A percentile compares a stretch with the other conserved stretches of the same genome.
These are phyloP conservation scores for Intellagama lesueurii DNA, from an alignment of 2,797 vertebrate species.

Conservation along the genomic window DNA sequence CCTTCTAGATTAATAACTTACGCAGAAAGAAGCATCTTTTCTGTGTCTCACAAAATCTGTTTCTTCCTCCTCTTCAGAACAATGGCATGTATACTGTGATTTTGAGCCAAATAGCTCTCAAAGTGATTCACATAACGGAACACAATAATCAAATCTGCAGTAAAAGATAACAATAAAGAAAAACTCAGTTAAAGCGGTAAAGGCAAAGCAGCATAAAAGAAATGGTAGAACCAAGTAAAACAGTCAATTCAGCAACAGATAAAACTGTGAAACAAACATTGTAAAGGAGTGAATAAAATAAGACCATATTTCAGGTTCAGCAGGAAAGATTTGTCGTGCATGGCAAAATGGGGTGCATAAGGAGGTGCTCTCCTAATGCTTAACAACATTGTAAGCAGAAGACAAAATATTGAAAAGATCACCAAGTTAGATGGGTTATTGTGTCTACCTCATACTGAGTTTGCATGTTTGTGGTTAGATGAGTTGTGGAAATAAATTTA, in stretches of 20 bases:
- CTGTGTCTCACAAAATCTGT: background rate
- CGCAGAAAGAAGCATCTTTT: background rate
- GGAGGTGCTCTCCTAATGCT: too few relatives aligned
- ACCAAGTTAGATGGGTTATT: background rate
- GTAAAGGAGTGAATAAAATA: background rate
- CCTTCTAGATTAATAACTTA: background rate
- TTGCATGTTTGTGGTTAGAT: too few relatives aligned
- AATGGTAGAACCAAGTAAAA: background rate
- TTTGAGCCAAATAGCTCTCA: background rate
- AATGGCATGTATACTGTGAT: background rate
- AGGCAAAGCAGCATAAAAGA: background rate
- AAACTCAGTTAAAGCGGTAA: background rate
- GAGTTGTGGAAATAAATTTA: too few relatives aligned
- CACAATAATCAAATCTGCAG: background rate
- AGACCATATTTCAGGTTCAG: background rate
- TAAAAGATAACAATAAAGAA: background rate
- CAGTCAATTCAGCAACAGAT: background rate
- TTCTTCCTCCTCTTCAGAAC: background rate
- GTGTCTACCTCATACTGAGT: background rate
- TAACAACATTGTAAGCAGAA: background rate
- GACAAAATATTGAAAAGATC: background rate
- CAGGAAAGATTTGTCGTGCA: background rate
- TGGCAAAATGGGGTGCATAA: background rate
- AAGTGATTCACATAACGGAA: background rate
- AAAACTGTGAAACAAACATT: background rate